phyloP scores from a whole-genome alignment of 2,888 invertebrate genomes.

The Lomographa bimaculata region DNA sequence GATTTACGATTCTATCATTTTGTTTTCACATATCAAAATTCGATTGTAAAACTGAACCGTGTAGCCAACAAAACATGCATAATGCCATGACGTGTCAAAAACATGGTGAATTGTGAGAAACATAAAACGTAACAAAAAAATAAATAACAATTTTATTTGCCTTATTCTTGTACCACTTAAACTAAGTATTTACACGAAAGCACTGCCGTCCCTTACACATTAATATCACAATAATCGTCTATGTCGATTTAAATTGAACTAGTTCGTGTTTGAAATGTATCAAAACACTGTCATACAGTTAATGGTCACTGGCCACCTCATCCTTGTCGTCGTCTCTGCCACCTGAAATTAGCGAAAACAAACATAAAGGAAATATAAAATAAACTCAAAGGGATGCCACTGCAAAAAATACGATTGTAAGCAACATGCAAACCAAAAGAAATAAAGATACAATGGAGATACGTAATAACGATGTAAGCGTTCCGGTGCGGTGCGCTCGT shows the following conservation, averaged over 20 bases:
- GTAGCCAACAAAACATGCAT: slow-evolving; percentile 18
- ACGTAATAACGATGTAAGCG: too few species aligned
- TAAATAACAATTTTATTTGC: slow-evolving; percentile 65
- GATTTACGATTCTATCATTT: slow-evolving; percentile 11
- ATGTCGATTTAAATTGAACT: slow-evolving; percentile 62
- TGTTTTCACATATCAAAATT: slow-evolving; percentile 9
- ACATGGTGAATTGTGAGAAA: slow-evolving; percentile 25
- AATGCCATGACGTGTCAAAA: slow-evolving; percentile 11
- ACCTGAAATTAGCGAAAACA: slow-evolving; percentile 77
- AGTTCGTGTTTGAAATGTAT: slow-evolving; percentile 40
- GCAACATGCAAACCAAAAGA: too few species aligned
- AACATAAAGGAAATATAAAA: slow-evolving; percentile 63
- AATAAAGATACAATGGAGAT: too few species aligned
- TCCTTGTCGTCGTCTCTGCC: slow-evolving; percentile 77
- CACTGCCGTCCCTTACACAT: slow-evolving; percentile 66
- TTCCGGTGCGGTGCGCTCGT: slow-evolving; percentile 10
- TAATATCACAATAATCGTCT: slow-evolving; percentile 82
- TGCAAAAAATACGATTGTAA: slow-evolving; percentile 8
- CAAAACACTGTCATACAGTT: slow-evolving; percentile 61
- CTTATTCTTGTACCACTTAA: slow-evolving; percentile 67
- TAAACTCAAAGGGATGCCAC: slow-evolving; percentile 38
- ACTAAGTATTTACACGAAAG: slow-evolving; percentile 72
- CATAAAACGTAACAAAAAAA: slow-evolving; percentile 56
- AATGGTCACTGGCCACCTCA: slow-evolving; percentile 72
- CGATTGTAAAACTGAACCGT: slow-evolving; percentile 28